Percentiles rank a stretch among this genome's conserved stretches.
phyloP scores from a whole-genome alignment of 2,113 vertebrate species.

The Carassius carassius region DNA sequence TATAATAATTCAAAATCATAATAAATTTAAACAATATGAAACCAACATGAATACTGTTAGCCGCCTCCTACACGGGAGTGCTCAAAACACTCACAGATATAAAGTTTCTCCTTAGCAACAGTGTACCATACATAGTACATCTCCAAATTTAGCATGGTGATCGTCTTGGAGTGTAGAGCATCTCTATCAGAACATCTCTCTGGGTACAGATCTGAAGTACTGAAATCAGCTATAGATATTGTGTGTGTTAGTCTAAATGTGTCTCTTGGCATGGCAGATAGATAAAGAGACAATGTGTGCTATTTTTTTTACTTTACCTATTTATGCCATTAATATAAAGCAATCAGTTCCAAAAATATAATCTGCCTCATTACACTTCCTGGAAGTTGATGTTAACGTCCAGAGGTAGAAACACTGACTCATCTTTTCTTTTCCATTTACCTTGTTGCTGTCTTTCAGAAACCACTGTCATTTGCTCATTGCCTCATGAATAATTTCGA shows the following conservation, averaged over 20 bases:
- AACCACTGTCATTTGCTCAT: neutral
- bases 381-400: constrained; percentile 24
- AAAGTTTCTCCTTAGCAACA: constrained; percentile 33
- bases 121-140: constrained; percentile 14
- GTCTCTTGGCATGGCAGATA: neutral
- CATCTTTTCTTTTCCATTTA: constrained; percentile 10
- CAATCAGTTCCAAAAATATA: constrained; percentile 17
- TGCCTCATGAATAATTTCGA: constrained; percentile 39
- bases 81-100: constrained; percentile 47
- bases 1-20: too few species aligned
- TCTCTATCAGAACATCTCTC: neutral
- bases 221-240: constrained; percentile 14
- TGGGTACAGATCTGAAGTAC: constrained; percentile 11
- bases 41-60: constrained; percentile 4
- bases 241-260: neutral
- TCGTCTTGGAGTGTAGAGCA: neutral
- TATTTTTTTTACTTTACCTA: constrained; percentile 6
- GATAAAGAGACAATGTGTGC: neutral
- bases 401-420: constrained; percentile 13
- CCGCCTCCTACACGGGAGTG: neutral
- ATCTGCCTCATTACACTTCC: constrained; percentile 18
- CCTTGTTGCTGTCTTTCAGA: constrained; percentile 12
- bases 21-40: too few species aligned
- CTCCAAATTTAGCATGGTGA: constrained; percentile 24
- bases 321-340: constrained; percentile 9